Evolutionary conservation across 2,113 vertebrate species (phyloP).

Genomic region (Cairina moschata): DNA sequence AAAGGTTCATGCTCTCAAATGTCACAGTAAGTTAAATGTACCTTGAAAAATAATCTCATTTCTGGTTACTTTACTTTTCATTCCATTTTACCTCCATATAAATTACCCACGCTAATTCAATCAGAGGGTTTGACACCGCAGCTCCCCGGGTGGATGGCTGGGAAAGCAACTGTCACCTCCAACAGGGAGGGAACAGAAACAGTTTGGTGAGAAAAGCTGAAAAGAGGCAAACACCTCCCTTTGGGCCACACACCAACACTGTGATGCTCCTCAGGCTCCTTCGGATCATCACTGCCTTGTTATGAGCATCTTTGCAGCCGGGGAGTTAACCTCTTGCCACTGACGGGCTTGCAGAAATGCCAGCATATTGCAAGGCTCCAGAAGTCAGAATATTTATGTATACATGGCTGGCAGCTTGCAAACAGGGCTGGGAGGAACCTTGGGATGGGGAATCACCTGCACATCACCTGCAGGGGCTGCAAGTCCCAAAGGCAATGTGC

Average conservation of each 20-base stretch:
- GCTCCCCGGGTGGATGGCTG: neutral
- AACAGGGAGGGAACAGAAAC: neutral
- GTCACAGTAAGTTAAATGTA: neutral
- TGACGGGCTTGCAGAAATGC: neutral
- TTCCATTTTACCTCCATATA: neutral
- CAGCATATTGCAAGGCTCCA: neutral
- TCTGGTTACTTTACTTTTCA: slow-evolving; percentile 45
- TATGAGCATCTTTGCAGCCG: neutral
- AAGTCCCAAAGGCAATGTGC: neutral
- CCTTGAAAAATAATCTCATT: slow-evolving; percentile 49
- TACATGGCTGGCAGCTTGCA: neutral
- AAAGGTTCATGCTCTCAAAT: neutral
- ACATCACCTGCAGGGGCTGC: neutral
- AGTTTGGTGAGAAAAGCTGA: neutral
- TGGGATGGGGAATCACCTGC: neutral
- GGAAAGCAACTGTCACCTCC: neutral
- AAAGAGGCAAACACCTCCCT: neutral
- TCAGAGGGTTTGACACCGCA: neutral
- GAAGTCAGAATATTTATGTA: neutral
- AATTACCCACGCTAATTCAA: slow-evolving; percentile 18
- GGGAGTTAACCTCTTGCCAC: neutral
- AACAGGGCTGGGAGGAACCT: neutral
- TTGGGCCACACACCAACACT: neutral
- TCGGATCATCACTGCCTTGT: neutral
- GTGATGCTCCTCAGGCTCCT: neutral